Evolutionary conservation across 2,797 vertebrate genomes (phyloP).

Genomic region (Sebastes alutus): DNA sequence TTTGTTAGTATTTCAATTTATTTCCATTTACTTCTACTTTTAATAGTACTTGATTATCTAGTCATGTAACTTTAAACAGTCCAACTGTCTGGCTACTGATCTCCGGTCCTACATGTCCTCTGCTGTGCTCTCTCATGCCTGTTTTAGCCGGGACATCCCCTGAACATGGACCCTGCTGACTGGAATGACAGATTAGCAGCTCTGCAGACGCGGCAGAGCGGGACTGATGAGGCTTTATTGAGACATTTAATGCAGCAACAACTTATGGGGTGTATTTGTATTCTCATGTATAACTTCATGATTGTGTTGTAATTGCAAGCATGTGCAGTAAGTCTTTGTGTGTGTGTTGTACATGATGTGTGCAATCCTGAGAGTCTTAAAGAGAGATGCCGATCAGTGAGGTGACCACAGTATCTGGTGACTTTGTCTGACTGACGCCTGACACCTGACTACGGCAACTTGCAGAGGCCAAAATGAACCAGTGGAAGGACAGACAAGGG

Average conservation of each 20-base stretch:
- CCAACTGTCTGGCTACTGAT: conserved; percentile 21
- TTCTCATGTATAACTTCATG: neutral
- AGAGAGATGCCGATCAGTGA: conserved; percentile 21
- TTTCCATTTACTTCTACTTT: conserved; percentile 41
- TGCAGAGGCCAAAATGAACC: conserved; percentile 73
- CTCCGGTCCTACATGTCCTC: conserved; percentile 12
- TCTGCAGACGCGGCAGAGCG: conserved; percentile 12
- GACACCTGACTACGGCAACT: conserved; percentile 75
- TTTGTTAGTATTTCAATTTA: neutral
- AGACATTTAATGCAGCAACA: conserved; percentile 3
- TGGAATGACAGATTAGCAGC: conserved; percentile 58
- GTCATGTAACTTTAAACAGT: conserved; percentile 29
- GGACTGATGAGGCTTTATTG: conserved; percentile 12
- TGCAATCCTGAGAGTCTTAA: neutral
- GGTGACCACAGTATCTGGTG: conserved; percentile 50
- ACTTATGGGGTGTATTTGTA: neutral
- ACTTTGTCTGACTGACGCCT: conserved; percentile 81
- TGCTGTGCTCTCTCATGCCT: conserved; percentile 21
- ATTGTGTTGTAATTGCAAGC: neutral
- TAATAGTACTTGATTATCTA: conserved; percentile 47
- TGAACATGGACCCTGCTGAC: conserved; percentile 29
- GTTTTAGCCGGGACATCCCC: conserved; percentile 64
- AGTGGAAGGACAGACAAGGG: conserved; percentile 91
- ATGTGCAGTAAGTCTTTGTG: neutral
- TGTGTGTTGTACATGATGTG: neutral